Evolutionary conservation across 2,113 vertebrate genomes (phyloP).

Genomic region (Indicator indicator): DNA sequence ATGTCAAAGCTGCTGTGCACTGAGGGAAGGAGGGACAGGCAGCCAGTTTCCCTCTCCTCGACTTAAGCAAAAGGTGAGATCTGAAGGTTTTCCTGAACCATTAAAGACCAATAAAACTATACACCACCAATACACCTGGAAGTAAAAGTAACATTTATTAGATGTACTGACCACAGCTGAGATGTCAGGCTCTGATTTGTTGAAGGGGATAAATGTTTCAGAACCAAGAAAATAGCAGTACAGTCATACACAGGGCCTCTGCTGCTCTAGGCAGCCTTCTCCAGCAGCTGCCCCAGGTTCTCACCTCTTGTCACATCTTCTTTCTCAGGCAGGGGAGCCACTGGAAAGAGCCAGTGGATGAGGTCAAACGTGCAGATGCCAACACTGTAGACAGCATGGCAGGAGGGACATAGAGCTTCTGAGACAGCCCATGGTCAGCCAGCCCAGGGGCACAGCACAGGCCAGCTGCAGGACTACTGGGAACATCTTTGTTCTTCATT

Average conservation of each 20-base stretch:
- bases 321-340: constrained; percentile 55
- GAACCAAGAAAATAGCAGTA: not conserved
- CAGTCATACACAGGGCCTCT: not conserved
- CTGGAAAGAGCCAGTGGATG: constrained; percentile 49
- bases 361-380: constrained; percentile 65
- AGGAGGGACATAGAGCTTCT: constrained; percentile 65
- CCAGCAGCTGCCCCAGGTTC: not conserved
- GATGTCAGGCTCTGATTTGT: not conserved
- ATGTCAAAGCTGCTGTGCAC: not conserved
- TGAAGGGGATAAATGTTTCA: not conserved
- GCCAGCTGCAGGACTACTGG: not conserved
- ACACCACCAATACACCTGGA: not conserved
- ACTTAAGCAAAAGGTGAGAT: not conserved
- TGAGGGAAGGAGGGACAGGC: not conserved
- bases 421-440: not conserved
- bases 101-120: constrained; percentile 13
- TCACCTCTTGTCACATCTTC: not conserved
- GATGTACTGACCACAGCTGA: not conserved
- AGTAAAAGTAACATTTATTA: constrained; percentile 11
- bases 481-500: constrained; percentile 17
- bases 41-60: not conserved
- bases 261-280: not conserved
- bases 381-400: constrained; percentile 57
- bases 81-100: not conserved
- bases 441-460: not conserved